Conservation (phyloP, 64 coral and sea anemone species). For the Actinia tenebrosa region DNA sequence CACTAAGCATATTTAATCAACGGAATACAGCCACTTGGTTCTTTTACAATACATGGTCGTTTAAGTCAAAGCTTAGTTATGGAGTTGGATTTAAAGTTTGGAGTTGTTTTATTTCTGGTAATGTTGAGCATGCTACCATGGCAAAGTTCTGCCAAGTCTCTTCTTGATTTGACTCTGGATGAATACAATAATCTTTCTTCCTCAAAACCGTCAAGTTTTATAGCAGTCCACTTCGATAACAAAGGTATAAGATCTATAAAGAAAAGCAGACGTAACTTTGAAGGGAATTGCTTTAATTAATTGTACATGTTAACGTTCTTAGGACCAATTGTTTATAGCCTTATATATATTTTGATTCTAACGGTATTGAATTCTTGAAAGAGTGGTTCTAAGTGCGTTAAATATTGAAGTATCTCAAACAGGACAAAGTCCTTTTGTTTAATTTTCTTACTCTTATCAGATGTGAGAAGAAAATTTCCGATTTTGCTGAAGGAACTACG, state of each 20-base stretch:
- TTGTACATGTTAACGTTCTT: background rate
- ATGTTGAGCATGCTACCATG: background rate
- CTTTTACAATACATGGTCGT: background rate
- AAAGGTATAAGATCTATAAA: conserved; percentile 6
- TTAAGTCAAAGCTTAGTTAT: background rate
- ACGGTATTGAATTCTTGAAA: background rate
- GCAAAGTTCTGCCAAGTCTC: background rate
- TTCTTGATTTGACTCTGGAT: background rate
- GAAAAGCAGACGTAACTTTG: background rate
- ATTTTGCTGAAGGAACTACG: conserved; percentile 15
- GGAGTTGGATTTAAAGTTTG: background rate
- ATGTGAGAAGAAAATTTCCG: conserved; percentile 23
- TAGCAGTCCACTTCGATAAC: conserved; percentile 43
- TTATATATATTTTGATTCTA: background rate
- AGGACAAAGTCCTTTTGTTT: too few relatives aligned
- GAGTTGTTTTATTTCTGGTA: background rate
- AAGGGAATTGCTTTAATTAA: background rate
- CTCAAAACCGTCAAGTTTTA: conserved; percentile 6
- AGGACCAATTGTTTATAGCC: background rate
- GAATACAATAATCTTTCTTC: background rate
- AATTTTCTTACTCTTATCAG: background rate
- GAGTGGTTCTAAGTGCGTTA: too few relatives aligned
- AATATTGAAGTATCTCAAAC: too few relatives aligned
- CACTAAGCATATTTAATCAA: background rate
- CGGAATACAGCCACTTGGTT: too few relatives aligned